These are phyloP conservation scores for Drosophila quasianomalipes DNA, from an alignment of 2,888 invertebrate genomes.

Conservation along the genomic window DNA sequence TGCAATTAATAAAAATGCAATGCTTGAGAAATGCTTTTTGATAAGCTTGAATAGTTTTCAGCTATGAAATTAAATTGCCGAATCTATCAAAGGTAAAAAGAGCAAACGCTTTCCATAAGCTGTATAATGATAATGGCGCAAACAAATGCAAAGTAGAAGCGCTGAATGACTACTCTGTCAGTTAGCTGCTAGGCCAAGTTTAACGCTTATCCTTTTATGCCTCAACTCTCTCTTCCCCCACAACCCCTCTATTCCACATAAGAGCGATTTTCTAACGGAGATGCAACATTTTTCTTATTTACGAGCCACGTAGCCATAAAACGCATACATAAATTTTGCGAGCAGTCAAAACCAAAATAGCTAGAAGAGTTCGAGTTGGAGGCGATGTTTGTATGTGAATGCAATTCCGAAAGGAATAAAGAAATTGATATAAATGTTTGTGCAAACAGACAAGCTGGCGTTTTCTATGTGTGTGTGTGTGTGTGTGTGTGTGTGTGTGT, in stretches of 20 bases:
- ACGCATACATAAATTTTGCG: conserved; percentile 73
- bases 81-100: background rate
- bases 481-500: background rate
- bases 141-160: conserved; percentile 32
- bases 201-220: conserved; percentile 4
- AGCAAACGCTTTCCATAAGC: conserved; percentile 17
- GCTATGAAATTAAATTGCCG: background rate
- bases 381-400: conserved; percentile 39
- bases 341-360: conserved; percentile 44
- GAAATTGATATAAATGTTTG: conserved; percentile 78
- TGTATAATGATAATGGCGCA: conserved; percentile 18
- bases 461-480: conserved; percentile 2
- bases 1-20: background rate
- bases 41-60: background rate
- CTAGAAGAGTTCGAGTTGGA: conserved; percentile 4
- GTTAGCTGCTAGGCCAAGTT: background rate
- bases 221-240: background rate
- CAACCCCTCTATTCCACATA: conserved; percentile 33
- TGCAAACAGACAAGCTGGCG: conserved; percentile 49
- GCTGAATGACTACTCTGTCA: background rate
- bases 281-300: conserved; percentile 79
- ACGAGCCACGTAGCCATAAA: conserved; percentile 78
- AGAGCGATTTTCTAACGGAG: conserved; percentile 61
- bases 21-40: background rate
- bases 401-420: conserved; percentile 69